Evolutionary conservation across 2,797 vertebrate species (phyloP), one percentile per base, ranked within the genome.

Genomic region (Enteromius treurensis): DNA sequence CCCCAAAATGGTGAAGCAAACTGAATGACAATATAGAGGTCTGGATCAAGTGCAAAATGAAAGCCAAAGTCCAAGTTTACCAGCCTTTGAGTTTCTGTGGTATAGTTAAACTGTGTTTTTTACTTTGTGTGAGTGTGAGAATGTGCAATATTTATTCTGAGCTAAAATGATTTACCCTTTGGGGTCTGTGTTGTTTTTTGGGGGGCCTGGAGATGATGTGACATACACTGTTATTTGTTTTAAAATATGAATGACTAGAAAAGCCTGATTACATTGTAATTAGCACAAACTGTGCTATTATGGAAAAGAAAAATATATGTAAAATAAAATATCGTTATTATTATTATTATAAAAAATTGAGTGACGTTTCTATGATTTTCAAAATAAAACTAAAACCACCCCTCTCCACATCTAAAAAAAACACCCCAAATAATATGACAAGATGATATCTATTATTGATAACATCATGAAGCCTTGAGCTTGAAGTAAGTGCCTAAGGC

Each of bases 1-100:
- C 83, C 82, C 74, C 81, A 88, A 91, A 89, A 89, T 88, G 86
- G 78, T 86, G 86, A 91, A 90, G 89, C 89, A 89, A 91, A 91
- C 87, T 90, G 85, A 79, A 89, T 89, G 89, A 89, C 90, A 90
- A 90, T 89, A 87, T 77, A 85, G 68, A 80, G 88, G 76, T 80
- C 55, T 53, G 74, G 86, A 87, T 75, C 87, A 83, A 87, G 79
- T 73, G 82, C 87, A 88, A 51, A 76, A 75, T 81, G 77, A 47
- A 47, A 81, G 70, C 32, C 65, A 80, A 76, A 80, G 85, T 85
- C 87, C 75, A 85, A 86, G 79, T 60, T 45, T 83, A 62, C 79
- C 58, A 80, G 86, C 77, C 83, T 82, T 51, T 69, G 64, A 60
- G 78, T 65, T 40, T 51, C 19, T 55, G 32, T 40, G 58, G 26